These are phyloP conservation scores for Actinernus sp. DNA, from an alignment of 92 coral and sea anemone species.

Conservation along the genomic window DNA sequence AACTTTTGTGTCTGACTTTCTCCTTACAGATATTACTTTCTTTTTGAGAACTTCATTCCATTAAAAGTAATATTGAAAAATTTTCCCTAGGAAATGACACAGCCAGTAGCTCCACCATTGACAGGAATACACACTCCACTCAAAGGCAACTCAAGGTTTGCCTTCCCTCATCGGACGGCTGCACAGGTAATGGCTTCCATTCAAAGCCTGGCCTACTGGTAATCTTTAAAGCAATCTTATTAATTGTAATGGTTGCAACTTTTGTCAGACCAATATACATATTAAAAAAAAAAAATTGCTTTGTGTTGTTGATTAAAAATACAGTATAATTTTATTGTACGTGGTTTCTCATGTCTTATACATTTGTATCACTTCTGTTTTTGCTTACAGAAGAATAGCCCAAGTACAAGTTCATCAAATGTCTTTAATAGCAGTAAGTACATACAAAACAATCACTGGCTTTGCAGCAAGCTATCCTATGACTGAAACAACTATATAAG, in stretches of 20 bases:
- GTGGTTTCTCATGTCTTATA: too few relatives aligned
- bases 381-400: neutral
- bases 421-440: neutral
- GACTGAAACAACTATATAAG: too few relatives aligned
- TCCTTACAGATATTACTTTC: neutral
- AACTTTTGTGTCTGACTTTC: neutral
- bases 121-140: conserved; percentile 95
- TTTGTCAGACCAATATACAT: too few relatives aligned
- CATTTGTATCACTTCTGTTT: too few relatives aligned
- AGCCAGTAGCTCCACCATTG: conserved; percentile 88
- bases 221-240: too few relatives aligned
- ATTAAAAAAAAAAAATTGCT: too few relatives aligned
- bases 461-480: too few relatives aligned
- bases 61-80: neutral
- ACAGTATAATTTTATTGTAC: too few relatives aligned
- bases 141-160: conserved; percentile 71
- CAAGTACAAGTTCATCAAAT: neutral
- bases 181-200: neutral
- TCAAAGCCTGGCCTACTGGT: too few relatives aligned
- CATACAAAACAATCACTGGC: too few relatives aligned
- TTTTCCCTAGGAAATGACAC: conserved; percentile 87
- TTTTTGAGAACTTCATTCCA: neutral
- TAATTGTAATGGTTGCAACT: too few relatives aligned
- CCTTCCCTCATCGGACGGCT: conserved; percentile 64
- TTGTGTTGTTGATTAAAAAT: too few relatives aligned